Percentiles rank a stretch among this genome's conserved stretches.
These are phyloP conservation scores for Zalophus californianus DNA, from an alignment of 2,797 vertebrate genomes.

Conservation along the genomic window DNA sequence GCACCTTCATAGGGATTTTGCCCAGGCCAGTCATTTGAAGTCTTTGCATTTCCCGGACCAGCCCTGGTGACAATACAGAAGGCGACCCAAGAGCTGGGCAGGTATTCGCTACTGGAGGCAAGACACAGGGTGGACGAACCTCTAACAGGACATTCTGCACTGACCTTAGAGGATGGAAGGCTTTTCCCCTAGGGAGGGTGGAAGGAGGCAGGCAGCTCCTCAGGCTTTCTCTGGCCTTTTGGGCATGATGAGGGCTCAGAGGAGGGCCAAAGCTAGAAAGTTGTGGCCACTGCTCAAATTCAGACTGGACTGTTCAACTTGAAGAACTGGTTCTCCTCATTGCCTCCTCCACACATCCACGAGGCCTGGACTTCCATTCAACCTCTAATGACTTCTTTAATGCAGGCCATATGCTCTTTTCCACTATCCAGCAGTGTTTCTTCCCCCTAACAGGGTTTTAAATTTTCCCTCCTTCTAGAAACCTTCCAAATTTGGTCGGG, in stretches of 20 bases:
- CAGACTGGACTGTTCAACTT: not conserved
- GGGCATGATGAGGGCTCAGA: not conserved
- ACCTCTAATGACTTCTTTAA: not conserved
- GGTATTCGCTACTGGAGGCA: not conserved
- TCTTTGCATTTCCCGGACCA: not conserved
- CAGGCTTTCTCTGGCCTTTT: not conserved
- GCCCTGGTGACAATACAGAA: not conserved
- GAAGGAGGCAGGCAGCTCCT: not conserved
- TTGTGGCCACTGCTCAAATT: not conserved
- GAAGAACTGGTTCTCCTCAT: not conserved
- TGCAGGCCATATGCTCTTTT: accelerated
- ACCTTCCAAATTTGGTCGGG: not conserved
- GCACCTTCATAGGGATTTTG: not conserved
- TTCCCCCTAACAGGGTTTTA: not conserved
- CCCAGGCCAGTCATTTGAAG: not conserved
- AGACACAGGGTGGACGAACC: not conserved
- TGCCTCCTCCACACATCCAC: not conserved
- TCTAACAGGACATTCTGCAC: accelerated
- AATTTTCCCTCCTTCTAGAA: not conserved
- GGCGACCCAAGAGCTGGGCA: not conserved
- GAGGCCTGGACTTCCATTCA: not conserved
- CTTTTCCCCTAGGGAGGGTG: not conserved
- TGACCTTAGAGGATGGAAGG: not conserved
- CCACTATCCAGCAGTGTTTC: not conserved
- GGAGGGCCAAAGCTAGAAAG: not conserved